These are phyloP conservation scores for Ascidia mentula DNA, from an alignment of 23 tunicate genomes.

Conservation along the genomic window DNA sequence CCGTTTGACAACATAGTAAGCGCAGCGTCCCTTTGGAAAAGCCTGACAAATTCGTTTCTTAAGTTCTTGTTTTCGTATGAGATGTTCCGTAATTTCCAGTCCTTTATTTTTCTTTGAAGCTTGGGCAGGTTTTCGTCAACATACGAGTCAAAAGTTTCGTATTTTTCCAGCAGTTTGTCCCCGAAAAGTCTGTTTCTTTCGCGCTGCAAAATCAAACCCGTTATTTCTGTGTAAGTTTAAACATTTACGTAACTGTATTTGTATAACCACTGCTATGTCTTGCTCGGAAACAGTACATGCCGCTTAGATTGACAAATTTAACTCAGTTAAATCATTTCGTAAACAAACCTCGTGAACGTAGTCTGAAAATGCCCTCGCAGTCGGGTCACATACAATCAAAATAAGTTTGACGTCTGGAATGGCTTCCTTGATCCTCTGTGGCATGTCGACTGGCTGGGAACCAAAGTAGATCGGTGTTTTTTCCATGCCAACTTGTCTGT, in stretches of 20 bases:
- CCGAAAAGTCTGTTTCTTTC: conserved; percentile 13
- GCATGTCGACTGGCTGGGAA: conserved; percentile 2
- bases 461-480: conserved; percentile 61
- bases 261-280: too few species aligned
- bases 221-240: background rate
- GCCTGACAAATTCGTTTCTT: background rate
- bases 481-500: conserved; percentile 43
- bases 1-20: conserved; percentile 14
- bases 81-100: background rate
- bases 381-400: conserved; percentile 59
- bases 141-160: conserved; percentile 29
- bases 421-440: conserved; percentile 1
- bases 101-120: background rate
- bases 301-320: too few species aligned
- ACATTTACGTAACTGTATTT: background rate
- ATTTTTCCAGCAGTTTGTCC: conserved; percentile 5
- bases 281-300: too few species aligned
- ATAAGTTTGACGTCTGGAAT: conserved; percentile 54
- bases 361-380: conserved; percentile 53
- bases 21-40: background rate
- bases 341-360: conserved; percentile 39
- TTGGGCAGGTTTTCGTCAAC: conserved; percentile 25
- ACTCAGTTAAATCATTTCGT: too few species aligned
- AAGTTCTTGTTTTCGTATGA: background rate
- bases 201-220: conserved; percentile 4